A percentile compares a stretch with the other conserved stretches of the same genome.
phyloP scores from a whole-genome alignment of 2,888 invertebrate species.

The Argynnis bischoffii region DNA sequence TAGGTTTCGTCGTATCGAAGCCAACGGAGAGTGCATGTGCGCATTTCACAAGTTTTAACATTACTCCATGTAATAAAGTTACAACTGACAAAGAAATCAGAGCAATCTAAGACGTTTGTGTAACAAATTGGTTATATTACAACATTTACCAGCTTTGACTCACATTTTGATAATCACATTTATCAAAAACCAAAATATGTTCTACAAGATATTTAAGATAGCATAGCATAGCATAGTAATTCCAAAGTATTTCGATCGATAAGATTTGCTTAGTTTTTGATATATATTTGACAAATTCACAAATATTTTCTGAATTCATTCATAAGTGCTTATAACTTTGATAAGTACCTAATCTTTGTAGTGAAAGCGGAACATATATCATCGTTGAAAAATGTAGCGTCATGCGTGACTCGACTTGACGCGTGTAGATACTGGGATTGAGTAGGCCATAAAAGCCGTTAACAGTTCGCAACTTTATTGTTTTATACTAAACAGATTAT shows the following conservation, averaged over 20 bases:
- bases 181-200: background rate
- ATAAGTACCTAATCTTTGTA: slow-evolving; percentile 23
- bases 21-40: slow-evolving; percentile 16
- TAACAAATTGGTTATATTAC: slow-evolving; percentile 4
- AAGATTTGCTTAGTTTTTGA: no score
- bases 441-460: slow-evolving; percentile 25
- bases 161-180: background rate
- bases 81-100: slow-evolving; percentile 14
- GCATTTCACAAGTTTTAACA: slow-evolving; percentile 10
- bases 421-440: slow-evolving; percentile 25
- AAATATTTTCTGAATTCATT: background rate
- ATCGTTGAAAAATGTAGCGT: slow-evolving; percentile 39
- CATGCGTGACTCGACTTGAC: slow-evolving; percentile 37
- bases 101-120: slow-evolving; percentile 8
- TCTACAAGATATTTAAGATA: no score
- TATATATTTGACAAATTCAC: no score
- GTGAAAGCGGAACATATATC: slow-evolving; percentile 40
- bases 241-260: no score
- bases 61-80: slow-evolving; percentile 8
- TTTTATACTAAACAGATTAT: background rate
- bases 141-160: background rate
- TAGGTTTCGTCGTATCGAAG: slow-evolving; percentile 12
- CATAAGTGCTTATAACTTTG: slow-evolving; percentile 17
- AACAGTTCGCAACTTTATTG: slow-evolving; percentile 23
- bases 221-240: no score